Percentiles rank a stretch among this genome's conserved stretches.
Conservation (phyloP, 2,113 vertebrate genomes). For the Piaya cayana region DNA sequence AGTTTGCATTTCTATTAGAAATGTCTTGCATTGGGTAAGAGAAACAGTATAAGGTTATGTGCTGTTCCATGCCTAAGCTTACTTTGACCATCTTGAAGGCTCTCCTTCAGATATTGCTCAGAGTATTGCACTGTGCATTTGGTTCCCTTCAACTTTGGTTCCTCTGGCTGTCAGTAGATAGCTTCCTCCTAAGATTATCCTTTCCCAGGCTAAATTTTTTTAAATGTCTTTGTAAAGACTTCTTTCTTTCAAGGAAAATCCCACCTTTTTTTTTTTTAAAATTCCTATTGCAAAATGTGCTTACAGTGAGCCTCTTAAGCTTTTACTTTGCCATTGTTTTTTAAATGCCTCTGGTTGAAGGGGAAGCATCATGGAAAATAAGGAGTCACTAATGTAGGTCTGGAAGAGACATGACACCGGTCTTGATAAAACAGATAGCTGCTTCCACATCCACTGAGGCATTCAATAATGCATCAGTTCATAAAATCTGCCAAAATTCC, state of each 20-base stretch:
- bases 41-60: not conserved
- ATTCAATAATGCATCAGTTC: constrained; percentile 49
- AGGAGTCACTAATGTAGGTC: constrained; percentile 47
- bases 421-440: constrained; percentile 62
- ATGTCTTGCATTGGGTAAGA: not conserved
- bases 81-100: not conserved
- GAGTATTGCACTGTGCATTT: not conserved
- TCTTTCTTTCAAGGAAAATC: not conserved
- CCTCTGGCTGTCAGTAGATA: not conserved
- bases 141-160: not conserved
- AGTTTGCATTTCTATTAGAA: not conserved
- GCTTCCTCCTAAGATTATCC: not conserved
- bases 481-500: constrained; percentile 34
- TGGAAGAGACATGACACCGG: constrained; percentile 55
- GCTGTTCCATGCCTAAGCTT: not conserved
- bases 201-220: not conserved
- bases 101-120: not conserved
- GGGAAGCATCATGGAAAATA: constrained; percentile 64
- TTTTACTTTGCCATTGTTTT: not conserved
- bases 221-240: not conserved
- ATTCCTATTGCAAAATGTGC: not conserved
- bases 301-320: not conserved
- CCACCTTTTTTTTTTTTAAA: not conserved
- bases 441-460: not conserved
- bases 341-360: not conserved